A percentile compares a stretch with the other conserved stretches of the same genome.
Evolutionary conservation across 2,888 invertebrate genomes (phyloP).

Genomic region (Limnephilus auricula): DNA sequence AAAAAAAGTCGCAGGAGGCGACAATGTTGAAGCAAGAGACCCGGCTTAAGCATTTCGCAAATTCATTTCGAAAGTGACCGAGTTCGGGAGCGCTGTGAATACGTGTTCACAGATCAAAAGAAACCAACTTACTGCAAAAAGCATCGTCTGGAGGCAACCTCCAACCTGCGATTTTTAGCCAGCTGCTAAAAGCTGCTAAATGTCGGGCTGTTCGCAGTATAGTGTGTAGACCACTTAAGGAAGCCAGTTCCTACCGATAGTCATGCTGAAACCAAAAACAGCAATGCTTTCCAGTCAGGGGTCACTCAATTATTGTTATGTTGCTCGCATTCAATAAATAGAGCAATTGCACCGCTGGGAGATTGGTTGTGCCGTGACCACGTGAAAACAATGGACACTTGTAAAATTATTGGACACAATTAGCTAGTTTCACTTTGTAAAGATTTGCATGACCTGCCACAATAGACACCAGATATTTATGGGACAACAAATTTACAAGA

Average conservation of each 20-base stretch:
- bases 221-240: too few species aligned
- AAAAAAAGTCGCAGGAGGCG: too few species aligned
- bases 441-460: conserved; percentile 28
- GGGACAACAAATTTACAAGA: conserved; percentile 11
- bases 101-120: too few species aligned
- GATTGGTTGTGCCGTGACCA: conserved; percentile 2
- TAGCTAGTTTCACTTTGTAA: conserved; percentile 7
- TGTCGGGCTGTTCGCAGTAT: too few species aligned
- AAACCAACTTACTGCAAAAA: too few species aligned
- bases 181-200: too few species aligned
- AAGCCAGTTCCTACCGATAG: background rate
- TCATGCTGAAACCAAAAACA: background rate
- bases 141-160: too few species aligned
- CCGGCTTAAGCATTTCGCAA: too few species aligned
- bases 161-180: too few species aligned
- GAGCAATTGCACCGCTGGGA: background rate
- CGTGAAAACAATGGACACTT: conserved; percentile 18
- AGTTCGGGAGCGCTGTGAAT: too few species aligned
- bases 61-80: too few species aligned
- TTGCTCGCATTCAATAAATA: conserved; percentile 6
- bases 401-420: conserved; percentile 31
- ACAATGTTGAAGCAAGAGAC: too few species aligned
- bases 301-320: conserved; percentile 32
- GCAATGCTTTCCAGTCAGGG: conserved; percentile 11
- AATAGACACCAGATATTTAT: background rate